Evolutionary conservation across 1,140 invertebrate species (phyloP).

Genomic region (Drosophila parvula): DNA sequence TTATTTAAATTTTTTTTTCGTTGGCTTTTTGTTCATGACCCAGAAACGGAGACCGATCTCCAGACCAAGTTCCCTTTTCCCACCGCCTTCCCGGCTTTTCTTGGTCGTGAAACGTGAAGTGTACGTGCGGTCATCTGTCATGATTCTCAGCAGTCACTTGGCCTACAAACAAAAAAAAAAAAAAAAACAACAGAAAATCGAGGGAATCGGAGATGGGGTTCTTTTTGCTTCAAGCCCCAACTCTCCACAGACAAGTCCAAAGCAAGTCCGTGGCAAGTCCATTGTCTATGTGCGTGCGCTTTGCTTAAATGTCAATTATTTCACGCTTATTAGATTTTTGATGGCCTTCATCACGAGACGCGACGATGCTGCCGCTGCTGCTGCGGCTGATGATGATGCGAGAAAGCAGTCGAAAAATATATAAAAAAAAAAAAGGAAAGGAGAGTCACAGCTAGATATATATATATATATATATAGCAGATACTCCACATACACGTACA

Average conservation of each 20-base stretch:
- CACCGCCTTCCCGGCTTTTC: not conserved
- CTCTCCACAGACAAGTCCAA: not conserved
- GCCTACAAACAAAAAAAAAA: conserved; percentile 60
- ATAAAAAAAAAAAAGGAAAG: conserved; percentile 2
- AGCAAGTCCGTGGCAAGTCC: conserved; percentile 19
- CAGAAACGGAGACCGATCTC: conserved; percentile 63
- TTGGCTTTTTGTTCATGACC: conserved; percentile 67
- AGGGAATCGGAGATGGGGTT: not conserved
- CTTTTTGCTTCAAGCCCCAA: conserved; percentile 5
- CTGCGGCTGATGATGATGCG: conserved; percentile 49
- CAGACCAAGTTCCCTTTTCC: conserved; percentile 1
- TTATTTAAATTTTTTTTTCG: conserved; percentile 79
- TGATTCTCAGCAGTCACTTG: conserved; percentile 63
- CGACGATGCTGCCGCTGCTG: conserved; percentile 22
- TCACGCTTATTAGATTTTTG: conserved; percentile 80
- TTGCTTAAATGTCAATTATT: conserved; percentile 82
- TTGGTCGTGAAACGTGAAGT: conserved; percentile 54
- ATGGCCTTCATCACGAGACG: conserved; percentile 56
- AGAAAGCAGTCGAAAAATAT: conserved; percentile 61
- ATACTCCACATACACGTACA: conserved; percentile 30
- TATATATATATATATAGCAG: conserved; percentile 27
- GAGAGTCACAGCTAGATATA: conserved; percentile 43
- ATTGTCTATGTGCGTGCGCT: conserved; percentile 78
- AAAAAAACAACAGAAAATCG: not conserved
- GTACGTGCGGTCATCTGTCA: conserved; percentile 82